These are phyloP conservation scores for Amiota mariae DNA, from an alignment of 2,888 invertebrate species.

Conservation along the genomic window DNA sequence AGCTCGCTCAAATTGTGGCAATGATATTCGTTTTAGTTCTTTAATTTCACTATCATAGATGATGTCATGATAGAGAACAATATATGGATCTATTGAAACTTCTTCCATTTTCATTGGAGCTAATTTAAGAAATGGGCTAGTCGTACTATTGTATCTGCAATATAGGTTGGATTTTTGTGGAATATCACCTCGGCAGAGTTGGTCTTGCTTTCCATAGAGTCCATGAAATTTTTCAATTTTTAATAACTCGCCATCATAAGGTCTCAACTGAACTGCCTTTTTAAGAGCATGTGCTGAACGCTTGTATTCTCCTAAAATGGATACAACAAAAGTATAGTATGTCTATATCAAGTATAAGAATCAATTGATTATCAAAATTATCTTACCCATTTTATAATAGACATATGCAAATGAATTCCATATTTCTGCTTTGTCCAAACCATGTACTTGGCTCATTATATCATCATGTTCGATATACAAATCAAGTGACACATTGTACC, in stretches of 20 bases:
- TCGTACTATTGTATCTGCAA: conserved; percentile 47
- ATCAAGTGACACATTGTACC: conserved; percentile 48
- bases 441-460: not conserved
- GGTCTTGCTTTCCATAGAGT: conserved; percentile 29
- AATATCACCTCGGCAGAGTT: conserved; percentile 52
- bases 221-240: not conserved
- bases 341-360: too few relatives aligned
- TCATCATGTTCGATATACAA: not conserved
- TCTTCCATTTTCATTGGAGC: conserved; percentile 60
- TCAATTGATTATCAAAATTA: not conserved
- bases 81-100: conserved; percentile 50
- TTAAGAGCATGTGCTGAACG: not conserved
- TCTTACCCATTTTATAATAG: too few relatives aligned
- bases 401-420: not conserved
- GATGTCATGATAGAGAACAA: conserved; percentile 53
- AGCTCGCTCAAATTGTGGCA: conserved; percentile 42
- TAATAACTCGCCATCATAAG: too few relatives aligned
- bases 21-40: conserved; percentile 44
- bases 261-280: not conserved
- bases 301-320: too few relatives aligned
- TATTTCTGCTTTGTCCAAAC: not conserved
- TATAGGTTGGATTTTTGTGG: conserved; percentile 42
- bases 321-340: too few relatives aligned
- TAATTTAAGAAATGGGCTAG: conserved; percentile 48
- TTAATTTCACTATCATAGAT: conserved; percentile 53